phyloP scores from a whole-genome alignment of 2,113 vertebrate genomes.

The Leptosomus discolor region DNA sequence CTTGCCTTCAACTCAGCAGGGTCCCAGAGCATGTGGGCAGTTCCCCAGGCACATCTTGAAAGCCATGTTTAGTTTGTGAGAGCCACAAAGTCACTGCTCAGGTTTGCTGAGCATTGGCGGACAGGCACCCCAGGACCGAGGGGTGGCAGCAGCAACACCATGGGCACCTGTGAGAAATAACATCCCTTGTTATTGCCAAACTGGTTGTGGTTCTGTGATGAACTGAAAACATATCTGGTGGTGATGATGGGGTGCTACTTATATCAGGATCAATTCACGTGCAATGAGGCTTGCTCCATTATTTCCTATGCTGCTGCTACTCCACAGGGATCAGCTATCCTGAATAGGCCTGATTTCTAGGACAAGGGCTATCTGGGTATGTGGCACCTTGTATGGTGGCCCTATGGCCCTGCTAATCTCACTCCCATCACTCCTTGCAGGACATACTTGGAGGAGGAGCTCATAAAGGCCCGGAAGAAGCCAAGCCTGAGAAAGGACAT shows the following conservation, averaged over 20 bases:
- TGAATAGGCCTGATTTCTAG: background rate
- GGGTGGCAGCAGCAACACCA: rapidly evolving
- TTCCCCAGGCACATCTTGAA: background rate
- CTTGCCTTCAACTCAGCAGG: background rate
- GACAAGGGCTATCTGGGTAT: background rate
- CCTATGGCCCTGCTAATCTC: background rate
- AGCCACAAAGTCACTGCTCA: background rate
- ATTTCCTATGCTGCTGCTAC: background rate
- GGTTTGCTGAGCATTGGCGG: background rate
- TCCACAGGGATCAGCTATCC: background rate
- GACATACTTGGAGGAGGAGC: constrained; percentile 94
- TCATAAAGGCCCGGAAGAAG: constrained; percentile 94
- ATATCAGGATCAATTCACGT: background rate
- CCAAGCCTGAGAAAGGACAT: constrained; percentile 93
- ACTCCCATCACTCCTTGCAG: constrained; percentile 47
- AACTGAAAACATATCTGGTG: background rate
- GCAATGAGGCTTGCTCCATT: rapidly evolving
- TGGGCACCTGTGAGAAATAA: background rate
- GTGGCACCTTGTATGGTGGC: rapidly evolving
- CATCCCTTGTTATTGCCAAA: background rate
- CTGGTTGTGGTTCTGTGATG: background rate
- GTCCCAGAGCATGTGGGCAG: background rate
- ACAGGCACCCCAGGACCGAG: background rate
- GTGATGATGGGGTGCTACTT: background rate
- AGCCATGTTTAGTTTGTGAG: background rate